Base-by-base conservation (phyloP, 2,888 invertebrate species). In the Caenorhabditis zanzibari region DNA sequence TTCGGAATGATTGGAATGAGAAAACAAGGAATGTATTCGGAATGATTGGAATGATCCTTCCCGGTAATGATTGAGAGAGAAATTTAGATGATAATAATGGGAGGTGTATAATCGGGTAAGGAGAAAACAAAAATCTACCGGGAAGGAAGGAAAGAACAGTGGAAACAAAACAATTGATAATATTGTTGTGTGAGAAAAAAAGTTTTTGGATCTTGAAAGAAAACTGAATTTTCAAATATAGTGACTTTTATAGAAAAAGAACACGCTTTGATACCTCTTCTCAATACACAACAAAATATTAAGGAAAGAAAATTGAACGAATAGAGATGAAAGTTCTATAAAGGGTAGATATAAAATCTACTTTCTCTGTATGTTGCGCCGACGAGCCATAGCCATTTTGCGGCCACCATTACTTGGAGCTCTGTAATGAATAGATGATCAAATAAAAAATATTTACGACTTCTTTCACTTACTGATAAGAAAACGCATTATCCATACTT, bases 341-440 rank as follows among this genome's bases (percentile, higher is more conserved):
- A n/a, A n/a, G 41, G 12, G 28, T 5, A 24, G 32, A 5, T 24
- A 24, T 14, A 2, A n/a, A 3, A n/a, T 26, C 22, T 41, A 83
- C 68, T 71, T 80, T 38, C 75, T 68, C 12, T 38, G 38, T 0
- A 61, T 32, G 61, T 80, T 84, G 22, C 84, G 69, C n/a, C 84
- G 80, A n/a, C 84, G 84, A 61, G 80, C 84, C 38, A 74, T 35
- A 26, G 84, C 84, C 80, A 84, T 81, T 81, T 84, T 84, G 16
- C 84, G 75, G 14, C 59, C 66, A 5, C 66, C 72, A 24, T 56
- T 63, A 38, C 59, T 41, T 74, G 77, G 58, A 22, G 75, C 61
- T 56, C 75, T 71, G 63, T 14, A 1, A 14, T n/a, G 0, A 5
- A 54, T 14, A 24, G 9, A 26, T 14, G 14, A 12, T 10, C 12